Percentiles rank a stretch among this genome's conserved stretches.
Conservation (phyloP, 2,888 invertebrate genomes). For the Trichacis sp. region DNA sequence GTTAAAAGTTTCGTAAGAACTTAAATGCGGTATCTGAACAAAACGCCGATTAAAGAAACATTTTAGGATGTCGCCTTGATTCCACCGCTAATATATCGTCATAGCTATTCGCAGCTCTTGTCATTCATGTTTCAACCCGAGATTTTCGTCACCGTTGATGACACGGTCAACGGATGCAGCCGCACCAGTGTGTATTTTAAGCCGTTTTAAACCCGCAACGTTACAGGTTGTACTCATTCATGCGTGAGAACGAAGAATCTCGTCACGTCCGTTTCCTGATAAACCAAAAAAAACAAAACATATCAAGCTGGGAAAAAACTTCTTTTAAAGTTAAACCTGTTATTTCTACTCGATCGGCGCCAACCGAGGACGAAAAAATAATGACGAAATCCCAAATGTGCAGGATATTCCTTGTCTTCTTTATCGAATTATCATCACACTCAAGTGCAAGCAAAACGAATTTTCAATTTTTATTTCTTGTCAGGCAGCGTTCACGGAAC, state of each 20-base stretch:
- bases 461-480: constrained; percentile 7
- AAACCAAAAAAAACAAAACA: constrained; percentile 10
- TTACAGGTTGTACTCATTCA: constrained; percentile 42
- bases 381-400: background rate
- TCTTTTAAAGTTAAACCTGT: no score
- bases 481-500: background rate
- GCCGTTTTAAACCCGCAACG: constrained; percentile 29
- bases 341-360: background rate
- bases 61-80: background rate
- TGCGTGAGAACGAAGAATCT: constrained; percentile 43
- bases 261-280: constrained; percentile 32
- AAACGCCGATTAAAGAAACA: no score
- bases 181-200: constrained; percentile 35
- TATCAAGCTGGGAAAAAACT: no score
- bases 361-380: background rate
- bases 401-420: background rate
- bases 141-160: constrained; percentile 8
- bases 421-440: constrained; percentile 5
- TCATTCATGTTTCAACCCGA: constrained; percentile 11
- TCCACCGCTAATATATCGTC: background rate
- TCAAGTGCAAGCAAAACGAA: background rate
- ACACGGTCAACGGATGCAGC: constrained; percentile 30
- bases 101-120: background rate
- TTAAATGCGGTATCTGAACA: no score
- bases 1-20: no score